Percentiles rank a stretch among this genome's conserved stretches.
phyloP scores from a whole-genome alignment of 2,888 invertebrate genomes.

The Spialia ferax region DNA sequence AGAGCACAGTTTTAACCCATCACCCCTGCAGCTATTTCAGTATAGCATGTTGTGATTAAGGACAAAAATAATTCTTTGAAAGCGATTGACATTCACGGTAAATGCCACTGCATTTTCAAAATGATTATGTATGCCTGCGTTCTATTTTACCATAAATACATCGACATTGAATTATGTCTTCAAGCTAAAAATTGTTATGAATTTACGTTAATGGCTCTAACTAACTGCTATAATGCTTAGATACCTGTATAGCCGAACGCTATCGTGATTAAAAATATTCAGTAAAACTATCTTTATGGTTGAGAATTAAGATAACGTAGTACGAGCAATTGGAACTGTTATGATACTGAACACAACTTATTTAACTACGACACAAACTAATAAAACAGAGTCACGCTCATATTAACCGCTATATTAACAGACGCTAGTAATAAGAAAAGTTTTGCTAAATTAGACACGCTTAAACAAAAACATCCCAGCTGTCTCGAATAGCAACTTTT shows the following conservation, averaged over 20 bases:
- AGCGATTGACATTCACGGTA: neutral
- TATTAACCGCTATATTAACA: neutral
- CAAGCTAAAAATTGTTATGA: too few relatives aligned
- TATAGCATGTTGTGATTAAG: neutral
- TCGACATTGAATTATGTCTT: too few relatives aligned
- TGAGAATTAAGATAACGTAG: too few relatives aligned
- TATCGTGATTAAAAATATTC: too few relatives aligned
- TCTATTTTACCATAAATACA: too few relatives aligned
- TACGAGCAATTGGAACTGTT: too few relatives aligned
- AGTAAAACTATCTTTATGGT: too few relatives aligned
- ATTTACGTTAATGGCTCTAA: too few relatives aligned
- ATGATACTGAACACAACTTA: neutral
- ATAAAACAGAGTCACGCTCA: neutral
- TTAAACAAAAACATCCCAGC: neutral
- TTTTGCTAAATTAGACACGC: constrained; percentile 10
- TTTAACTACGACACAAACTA: neutral
- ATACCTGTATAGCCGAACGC: too few relatives aligned
- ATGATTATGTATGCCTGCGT: neutral
- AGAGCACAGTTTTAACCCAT: neutral
- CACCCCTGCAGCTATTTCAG: neutral
- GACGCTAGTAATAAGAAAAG: constrained; percentile 18
- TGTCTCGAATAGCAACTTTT: constrained; percentile 11
- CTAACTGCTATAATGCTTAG: too few relatives aligned
- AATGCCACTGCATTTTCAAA: neutral
- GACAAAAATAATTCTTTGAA: neutral